phyloP scores from a whole-genome alignment of 1,140 invertebrate genomes.

The Lepidurus arcticus region DNA sequence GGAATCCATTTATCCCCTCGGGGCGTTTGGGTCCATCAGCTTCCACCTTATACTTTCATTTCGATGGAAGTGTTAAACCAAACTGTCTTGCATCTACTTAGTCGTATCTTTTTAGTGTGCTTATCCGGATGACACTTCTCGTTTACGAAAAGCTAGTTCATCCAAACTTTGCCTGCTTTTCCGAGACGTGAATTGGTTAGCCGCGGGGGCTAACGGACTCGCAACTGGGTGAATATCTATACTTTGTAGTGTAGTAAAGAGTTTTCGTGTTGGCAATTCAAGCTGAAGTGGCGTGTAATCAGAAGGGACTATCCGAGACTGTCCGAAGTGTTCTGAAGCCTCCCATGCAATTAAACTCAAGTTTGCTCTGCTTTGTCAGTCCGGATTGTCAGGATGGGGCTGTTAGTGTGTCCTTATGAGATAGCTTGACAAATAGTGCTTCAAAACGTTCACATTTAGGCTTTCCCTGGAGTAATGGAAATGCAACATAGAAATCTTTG shows the following conservation, averaged over 20 bases:
- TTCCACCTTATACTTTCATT: background rate
- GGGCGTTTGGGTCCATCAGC: conserved; percentile 4
- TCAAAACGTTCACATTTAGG: background rate
- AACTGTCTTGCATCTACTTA: conserved; percentile 15
- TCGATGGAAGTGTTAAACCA: background rate
- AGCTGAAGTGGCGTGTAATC: conserved; percentile 15
- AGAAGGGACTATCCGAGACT: background rate
- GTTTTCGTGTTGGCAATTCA: background rate
- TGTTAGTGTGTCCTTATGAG: conserved; percentile 1
- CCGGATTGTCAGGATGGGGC: background rate
- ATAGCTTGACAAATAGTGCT: conserved; percentile 2
- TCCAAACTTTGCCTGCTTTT: too few relatives aligned
- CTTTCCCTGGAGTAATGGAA: too few relatives aligned
- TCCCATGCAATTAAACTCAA: conserved; percentile 15
- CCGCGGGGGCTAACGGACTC: background rate
- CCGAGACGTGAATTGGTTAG: background rate
- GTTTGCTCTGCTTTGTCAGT: background rate
- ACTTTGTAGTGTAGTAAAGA: background rate
- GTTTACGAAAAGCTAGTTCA: background rate
- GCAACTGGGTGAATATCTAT: background rate
- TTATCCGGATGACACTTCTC: background rate
- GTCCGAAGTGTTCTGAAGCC: background rate
- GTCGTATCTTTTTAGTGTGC: conserved; percentile 2
- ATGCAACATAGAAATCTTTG: too few relatives aligned
- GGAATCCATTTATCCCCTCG: background rate